Base-by-base conservation (phyloP, 1,140 invertebrate species). In the Octopus sinensis region DNA sequence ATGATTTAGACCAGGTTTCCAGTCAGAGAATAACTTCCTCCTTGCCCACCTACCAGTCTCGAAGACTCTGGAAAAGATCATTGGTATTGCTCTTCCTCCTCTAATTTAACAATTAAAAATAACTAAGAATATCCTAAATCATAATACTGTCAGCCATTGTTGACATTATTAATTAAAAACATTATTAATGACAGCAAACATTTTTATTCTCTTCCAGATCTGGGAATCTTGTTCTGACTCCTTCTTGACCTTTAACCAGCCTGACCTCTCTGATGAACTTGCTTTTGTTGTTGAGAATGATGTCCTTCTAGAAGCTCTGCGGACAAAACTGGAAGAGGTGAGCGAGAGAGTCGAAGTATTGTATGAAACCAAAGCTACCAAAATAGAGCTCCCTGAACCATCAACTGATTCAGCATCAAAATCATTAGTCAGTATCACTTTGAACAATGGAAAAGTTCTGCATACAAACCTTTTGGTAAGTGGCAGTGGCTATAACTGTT, bases 221-320 rank as follows among this genome's bases (percentile, higher is more conserved):
- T 98, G 96, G 96, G 96, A 98, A 90, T 94, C 95, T 10, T 94
- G 94, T 89, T 97, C 96, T 3, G 94, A 97, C 91, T 94, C 96
- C 0, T 90, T 95, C 83, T 96, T 98, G 83, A 94, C 94, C 80
- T 97, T 98, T 89, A 94, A 95, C 86, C 91, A 95, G 83, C 93
- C 95, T 62, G 92, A 94, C 82, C 91, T 94, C 77, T 90, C 92
- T 76, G 93, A 95, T 86, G 85, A 87, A 76, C 92, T 98, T 53
- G 95, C 96, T 6, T 96, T 96, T 88, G 95, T 98, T 86, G 95
- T 98, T n/a, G 97, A 99, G 91, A 98, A 98, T 92, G 94, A 97
- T 92, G 91, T 97, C 6, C 92, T 98, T 76, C 88, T 96, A 17
- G 93, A 95, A 86, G 94, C 95, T 5, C 84, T 92, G 4, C 85